phyloP scores from a whole-genome alignment of 2,113 vertebrate genomes.

The Cinclus cinclus region DNA sequence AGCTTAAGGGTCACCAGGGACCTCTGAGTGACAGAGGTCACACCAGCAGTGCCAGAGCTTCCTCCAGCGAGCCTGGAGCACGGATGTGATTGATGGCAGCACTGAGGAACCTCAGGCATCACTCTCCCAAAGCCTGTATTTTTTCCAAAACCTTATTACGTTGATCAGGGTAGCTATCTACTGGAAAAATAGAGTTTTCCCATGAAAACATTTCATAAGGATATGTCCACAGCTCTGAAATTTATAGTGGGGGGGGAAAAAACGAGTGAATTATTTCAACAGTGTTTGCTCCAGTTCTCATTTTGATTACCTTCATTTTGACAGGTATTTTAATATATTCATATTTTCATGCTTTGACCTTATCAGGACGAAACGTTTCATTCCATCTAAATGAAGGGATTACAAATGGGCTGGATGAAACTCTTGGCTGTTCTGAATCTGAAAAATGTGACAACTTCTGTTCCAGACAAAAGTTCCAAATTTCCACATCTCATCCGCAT shows the following conservation, averaged over 20 bases:
- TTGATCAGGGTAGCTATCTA: slow-evolving; percentile 18
- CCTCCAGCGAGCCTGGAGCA: neutral
- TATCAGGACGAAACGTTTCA: slow-evolving; percentile 62
- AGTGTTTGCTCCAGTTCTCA: slow-evolving; percentile 61
- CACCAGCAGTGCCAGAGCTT: neutral
- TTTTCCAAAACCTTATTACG: slow-evolving; percentile 31
- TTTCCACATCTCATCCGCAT: neutral
- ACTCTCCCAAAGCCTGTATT: neutral
- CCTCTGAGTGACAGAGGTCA: neutral
- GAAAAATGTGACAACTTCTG: slow-evolving; percentile 46
- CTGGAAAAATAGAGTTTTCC: slow-evolving; percentile 49
- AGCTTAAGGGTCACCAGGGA: neutral
- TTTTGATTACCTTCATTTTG: slow-evolving; percentile 70
- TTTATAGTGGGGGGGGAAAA: neutral
- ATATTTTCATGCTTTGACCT: slow-evolving; percentile 65
- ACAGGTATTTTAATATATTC: slow-evolving; percentile 68
- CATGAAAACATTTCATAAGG: slow-evolving; percentile 43
- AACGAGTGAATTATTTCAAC: slow-evolving; percentile 12
- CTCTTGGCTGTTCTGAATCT: slow-evolving; percentile 19
- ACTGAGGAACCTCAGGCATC: neutral
- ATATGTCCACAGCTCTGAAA: neutral
- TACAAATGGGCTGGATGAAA: slow-evolving; percentile 56
- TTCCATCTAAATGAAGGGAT: slow-evolving; percentile 70
- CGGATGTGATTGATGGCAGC: neutral
- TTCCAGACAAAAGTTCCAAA: slow-evolving; percentile 17